Conservation (phyloP, 2,888 invertebrate genomes). For the Maniola hyperantus region DNA sequence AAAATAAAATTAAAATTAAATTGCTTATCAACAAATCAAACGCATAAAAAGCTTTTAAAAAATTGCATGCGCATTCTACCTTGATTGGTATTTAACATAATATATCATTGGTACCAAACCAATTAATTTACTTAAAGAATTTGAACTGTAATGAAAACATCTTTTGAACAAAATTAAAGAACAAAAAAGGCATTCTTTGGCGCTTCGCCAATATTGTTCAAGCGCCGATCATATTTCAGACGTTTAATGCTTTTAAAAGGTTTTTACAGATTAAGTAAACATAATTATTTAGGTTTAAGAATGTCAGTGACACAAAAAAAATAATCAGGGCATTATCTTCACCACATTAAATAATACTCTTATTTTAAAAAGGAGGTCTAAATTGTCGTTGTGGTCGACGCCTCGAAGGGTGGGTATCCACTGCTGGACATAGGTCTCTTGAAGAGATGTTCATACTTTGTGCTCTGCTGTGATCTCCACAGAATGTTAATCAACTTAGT, state of each 20-base stretch:
- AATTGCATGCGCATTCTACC: too few species aligned
- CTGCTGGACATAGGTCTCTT: too few species aligned
- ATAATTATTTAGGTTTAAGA: constrained; percentile 27
- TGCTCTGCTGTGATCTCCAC: too few species aligned
- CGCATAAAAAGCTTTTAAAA: too few species aligned
- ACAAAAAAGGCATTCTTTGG: constrained; percentile 21
- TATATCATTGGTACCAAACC: too few species aligned
- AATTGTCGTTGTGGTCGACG: too few species aligned
- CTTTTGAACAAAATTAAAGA: constrained; percentile 5
- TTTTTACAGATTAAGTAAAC: constrained; percentile 28
- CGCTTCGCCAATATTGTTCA: constrained; percentile 25
- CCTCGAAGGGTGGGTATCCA: too few species aligned
- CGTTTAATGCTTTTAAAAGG: constrained; percentile 30
- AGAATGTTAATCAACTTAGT: too few species aligned
- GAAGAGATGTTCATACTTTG: too few species aligned
- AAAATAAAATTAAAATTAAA: too few species aligned
- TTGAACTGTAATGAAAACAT: not conserved
- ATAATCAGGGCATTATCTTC: not conserved
- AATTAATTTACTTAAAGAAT: not conserved
- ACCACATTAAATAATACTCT: not conserved
- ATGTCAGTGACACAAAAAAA: not conserved
- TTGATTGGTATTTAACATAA: too few species aligned
- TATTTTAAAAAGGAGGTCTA: not conserved
- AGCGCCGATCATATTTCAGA: constrained; percentile 26
- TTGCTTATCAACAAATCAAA: too few species aligned